Base-by-base conservation (phyloP, 2,797 vertebrate genomes). In the Anabacerthia variegaticeps region DNA sequence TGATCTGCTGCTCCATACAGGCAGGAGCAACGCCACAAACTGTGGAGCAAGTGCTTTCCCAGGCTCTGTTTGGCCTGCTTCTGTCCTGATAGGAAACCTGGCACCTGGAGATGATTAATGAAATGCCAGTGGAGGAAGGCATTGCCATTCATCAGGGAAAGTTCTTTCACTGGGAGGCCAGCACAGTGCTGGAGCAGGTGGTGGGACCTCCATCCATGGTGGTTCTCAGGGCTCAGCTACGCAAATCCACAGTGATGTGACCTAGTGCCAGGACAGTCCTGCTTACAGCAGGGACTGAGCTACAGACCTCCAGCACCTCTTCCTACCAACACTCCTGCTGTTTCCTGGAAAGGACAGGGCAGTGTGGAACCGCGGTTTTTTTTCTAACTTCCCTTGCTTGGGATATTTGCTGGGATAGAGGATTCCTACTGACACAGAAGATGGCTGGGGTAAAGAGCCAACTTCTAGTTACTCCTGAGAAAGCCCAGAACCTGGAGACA, bases 41-140 rank as follows among this genome's bases (percentile, higher is more conserved):
- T 0, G 0, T 9, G 84, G 44, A 72, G 71, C 34, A 14, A 72
- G 49, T 0, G 7, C 74, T 65, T 49, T 72, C 44, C 58, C 20
- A 12, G 43, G 36, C 55, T 79, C 58, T 51, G 32, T 63, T 26
- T 11, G 39, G 30, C n/a, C 85, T 34, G 26, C 58, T 61, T 27
- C 49, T 61, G 48, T 19, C 69, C 9, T 4, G 37, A 67, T 5
- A 19, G 63, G 55, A 59, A 65, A 62, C n/a, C 32, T 27, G 17
- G 67, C 71, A 32, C 49, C 21, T 3, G 0, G 46, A 54, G 88
- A 55, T 94, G 92, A 94, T 93, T 83, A 88, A 96, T 93, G 88
- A 43, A 69, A 44, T 44, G 88, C 52, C 92, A 58, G 41, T 5
- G 28, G 76, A 88, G 46, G 39, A 69, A 59, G 56, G 58, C 76